Percentiles rank a stretch among this genome's conserved stretches.
Evolutionary conservation across 2,888 invertebrate genomes (phyloP).

Genomic region (Creontiades dilutus): DNA sequence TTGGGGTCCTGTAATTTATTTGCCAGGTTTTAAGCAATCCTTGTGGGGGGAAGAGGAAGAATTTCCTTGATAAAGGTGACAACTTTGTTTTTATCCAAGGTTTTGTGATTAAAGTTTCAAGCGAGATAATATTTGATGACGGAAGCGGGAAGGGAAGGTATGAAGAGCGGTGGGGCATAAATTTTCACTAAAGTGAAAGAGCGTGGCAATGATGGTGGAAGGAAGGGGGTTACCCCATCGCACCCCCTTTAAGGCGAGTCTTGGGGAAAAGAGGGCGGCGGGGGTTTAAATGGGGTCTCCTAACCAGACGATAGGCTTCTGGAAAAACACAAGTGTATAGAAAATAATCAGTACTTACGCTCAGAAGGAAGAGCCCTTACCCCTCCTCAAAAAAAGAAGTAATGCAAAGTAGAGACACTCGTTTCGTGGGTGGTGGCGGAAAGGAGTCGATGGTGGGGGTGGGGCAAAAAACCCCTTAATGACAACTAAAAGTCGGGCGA

Average conservation of each 20-base stretch:
- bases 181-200: constrained; percentile 60
- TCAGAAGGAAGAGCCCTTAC: constrained; percentile 35
- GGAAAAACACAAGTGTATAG: constrained; percentile 71
- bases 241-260: neutral
- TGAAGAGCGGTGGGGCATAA: constrained; percentile 67
- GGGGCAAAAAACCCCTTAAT: constrained; percentile 75
- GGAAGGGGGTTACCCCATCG: neutral
- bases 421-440: constrained; percentile 34
- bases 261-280: neutral
- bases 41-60: constrained; percentile 27
- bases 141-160: constrained; percentile 61
- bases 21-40: constrained; percentile 48
- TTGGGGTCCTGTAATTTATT: constrained; percentile 28
- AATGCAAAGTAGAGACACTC: constrained; percentile 72
- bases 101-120: constrained; percentile 74
- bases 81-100: constrained; percentile 67
- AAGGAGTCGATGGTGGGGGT: constrained; percentile 65
- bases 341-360: constrained; percentile 72
- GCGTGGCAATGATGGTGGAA: neutral
- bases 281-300: neutral
- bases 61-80: constrained; percentile 70
- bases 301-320: constrained; percentile 63
- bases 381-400: constrained; percentile 45
- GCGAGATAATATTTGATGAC: constrained; percentile 74
- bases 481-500: constrained; percentile 76